Percentiles rank a stretch among this genome's conserved stretches.
Evolutionary conservation across 2,113 vertebrate species (phyloP).

Genomic region (Chitala chitala): DNA sequence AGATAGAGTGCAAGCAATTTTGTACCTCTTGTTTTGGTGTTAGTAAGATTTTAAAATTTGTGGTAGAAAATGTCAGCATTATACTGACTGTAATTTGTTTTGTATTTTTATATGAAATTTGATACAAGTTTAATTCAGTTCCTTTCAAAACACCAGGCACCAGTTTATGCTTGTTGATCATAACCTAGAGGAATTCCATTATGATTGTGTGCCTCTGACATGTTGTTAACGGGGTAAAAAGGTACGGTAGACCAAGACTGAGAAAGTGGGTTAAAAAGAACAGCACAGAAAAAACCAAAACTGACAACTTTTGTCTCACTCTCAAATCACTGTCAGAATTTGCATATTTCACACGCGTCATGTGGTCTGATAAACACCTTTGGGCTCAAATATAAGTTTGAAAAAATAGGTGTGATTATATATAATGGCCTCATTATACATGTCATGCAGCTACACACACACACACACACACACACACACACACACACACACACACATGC

Average conservation of each 20-base stretch:
- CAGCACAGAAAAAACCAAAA: neutral
- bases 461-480: too few species aligned
- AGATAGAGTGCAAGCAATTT: too few species aligned
- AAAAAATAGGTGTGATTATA: neutral
- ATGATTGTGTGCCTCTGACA: neutral
- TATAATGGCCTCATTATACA: conserved; percentile 15
- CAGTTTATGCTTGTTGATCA: neutral
- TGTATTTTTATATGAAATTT: too few species aligned
- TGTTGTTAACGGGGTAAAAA: neutral
- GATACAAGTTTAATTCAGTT: neutral
- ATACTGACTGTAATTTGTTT: too few species aligned
- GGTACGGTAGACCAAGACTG: neutral
- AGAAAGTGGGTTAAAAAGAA: neutral
- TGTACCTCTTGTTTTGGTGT: too few species aligned
- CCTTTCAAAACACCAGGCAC: neutral
- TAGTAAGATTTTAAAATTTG: too few species aligned
- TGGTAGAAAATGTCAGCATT: too few species aligned
- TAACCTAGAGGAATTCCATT: neutral
- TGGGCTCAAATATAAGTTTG: neutral
- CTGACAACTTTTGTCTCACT: neutral
- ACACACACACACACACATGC: neutral
- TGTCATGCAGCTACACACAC: conserved; percentile 34
- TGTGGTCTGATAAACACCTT: neutral
- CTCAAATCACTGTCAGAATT: conserved; percentile 33
- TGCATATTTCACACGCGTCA: neutral